A percentile compares a stretch with the other conserved stretches of the same genome.
Conservation (phyloP, 2,888 invertebrate species). For the Idaea dimidiata region DNA sequence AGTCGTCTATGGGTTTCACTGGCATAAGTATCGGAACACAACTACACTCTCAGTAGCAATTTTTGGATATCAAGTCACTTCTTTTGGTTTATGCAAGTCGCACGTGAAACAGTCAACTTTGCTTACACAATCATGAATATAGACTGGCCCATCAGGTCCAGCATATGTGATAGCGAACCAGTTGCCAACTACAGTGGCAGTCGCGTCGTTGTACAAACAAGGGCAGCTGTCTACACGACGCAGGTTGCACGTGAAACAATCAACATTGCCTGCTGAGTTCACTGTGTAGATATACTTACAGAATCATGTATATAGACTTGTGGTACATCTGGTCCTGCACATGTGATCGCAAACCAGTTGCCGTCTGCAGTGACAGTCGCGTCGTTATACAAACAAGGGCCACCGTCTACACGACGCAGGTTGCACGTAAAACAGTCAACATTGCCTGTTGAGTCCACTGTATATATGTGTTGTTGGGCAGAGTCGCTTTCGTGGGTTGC, state of each 20-base stretch:
- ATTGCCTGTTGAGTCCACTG: constrained; percentile 79
- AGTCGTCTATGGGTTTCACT: no score
- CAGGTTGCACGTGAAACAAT: constrained; percentile 88
- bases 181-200: constrained; percentile 84
- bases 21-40: no score
- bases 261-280: constrained; percentile 71
- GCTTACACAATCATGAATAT: constrained; percentile 81
- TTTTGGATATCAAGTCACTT: no score
- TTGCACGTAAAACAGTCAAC: constrained; percentile 89
- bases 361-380: constrained; percentile 85
- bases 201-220: constrained; percentile 86
- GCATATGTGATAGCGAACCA: constrained; percentile 88
- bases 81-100: no score
- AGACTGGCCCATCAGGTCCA: constrained; percentile 91
- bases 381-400: constrained; percentile 84
- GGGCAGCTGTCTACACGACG: constrained; percentile 70
- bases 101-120: constrained; percentile 89
- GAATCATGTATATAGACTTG: constrained; percentile 83
- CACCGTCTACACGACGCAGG: constrained; percentile 72
- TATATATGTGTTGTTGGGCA: constrained; percentile 90
- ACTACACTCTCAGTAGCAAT: no score
- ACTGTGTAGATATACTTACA: constrained; percentile 83
- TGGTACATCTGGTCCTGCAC: constrained; percentile 93
- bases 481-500: constrained; percentile 89
- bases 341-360: constrained; percentile 86